Evolutionary conservation across 2,888 invertebrate genomes (phyloP).

Genomic region (Conomelus anceps): DNA sequence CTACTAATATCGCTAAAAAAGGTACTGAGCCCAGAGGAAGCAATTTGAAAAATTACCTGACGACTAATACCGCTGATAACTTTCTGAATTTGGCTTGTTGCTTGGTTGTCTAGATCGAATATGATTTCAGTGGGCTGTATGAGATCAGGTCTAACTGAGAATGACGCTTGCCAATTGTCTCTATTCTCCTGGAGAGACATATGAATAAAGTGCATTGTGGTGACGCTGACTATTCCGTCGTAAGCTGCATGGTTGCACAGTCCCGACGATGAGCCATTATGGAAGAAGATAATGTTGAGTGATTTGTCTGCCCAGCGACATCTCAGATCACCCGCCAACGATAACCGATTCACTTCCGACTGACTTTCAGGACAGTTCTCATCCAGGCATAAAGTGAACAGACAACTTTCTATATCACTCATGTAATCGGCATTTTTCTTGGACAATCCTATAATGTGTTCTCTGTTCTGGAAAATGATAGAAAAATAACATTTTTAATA

Average conservation of each 20-base stretch:
- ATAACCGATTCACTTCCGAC: constrained; percentile 41
- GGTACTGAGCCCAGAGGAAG: too few relatives aligned
- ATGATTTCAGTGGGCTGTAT: constrained; percentile 42
- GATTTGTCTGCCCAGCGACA: constrained; percentile 56
- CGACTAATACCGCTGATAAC: background rate
- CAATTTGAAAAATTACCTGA: too few relatives aligned
- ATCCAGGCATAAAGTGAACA: constrained; percentile 42
- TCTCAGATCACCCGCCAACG: constrained; percentile 46
- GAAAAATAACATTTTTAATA: background rate
- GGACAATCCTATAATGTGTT: constrained; percentile 42
- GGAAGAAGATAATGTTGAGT: constrained; percentile 44
- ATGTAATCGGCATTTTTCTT: constrained; percentile 40
- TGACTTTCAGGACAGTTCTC: constrained; percentile 39
- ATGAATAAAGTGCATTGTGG: constrained; percentile 40
- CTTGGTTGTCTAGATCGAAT: constrained; percentile 45
- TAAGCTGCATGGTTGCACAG: constrained; percentile 48
- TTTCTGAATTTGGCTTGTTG: constrained; percentile 39
- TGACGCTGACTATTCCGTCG: constrained; percentile 44
- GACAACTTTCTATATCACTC: constrained; percentile 43
- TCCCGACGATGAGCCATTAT: constrained; percentile 47
- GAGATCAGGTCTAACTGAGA: constrained; percentile 27
- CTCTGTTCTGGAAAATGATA: constrained; percentile 41
- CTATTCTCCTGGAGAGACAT: constrained; percentile 31
- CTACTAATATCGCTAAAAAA: too few relatives aligned
- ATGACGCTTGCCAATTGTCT: constrained; percentile 24